phyloP scores from a whole-genome alignment of 1,140 invertebrate genomes.

The Drosophila kepulauana region DNA sequence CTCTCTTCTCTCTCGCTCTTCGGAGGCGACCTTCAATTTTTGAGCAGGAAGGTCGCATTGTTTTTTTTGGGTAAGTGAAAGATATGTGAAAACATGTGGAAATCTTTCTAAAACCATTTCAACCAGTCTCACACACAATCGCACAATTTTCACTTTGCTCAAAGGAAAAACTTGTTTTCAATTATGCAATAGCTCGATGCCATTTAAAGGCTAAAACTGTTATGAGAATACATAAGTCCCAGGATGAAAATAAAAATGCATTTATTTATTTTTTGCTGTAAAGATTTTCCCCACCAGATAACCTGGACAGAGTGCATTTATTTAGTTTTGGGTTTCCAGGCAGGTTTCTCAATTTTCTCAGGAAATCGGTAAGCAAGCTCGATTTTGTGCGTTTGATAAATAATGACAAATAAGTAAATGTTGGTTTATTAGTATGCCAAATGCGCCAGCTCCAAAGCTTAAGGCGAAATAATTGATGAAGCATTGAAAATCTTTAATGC shows the following conservation, averaged over 20 bases:
- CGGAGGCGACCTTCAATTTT: conserved; percentile 42
- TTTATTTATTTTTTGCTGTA: background rate
- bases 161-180: conserved; percentile 53
- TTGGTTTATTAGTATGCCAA: background rate
- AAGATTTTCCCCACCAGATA: conserved; percentile 3
- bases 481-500: background rate
- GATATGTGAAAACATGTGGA: conserved; percentile 13
- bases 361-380: conserved; percentile 5
- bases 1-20: background rate
- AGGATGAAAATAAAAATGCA: conserved; percentile 11
- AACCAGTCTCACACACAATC: conserved; percentile 10
- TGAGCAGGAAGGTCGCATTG: conserved; percentile 18
- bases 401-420: background rate
- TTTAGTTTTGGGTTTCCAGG: background rate
- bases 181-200: conserved; percentile 50
- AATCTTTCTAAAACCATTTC: conserved; percentile 47
- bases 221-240: conserved; percentile 45
- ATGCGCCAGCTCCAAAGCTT: background rate
- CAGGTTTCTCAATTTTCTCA: conserved; percentile 1
- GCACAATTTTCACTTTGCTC: conserved; percentile 4
- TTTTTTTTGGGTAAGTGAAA: conserved; percentile 54
- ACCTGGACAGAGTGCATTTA: background rate
- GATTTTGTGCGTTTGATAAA: background rate
- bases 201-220: conserved; percentile 28
- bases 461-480: background rate